Conservation (phyloP, 1,140 invertebrate species). For the Lamellibrachia luymesi region DNA sequence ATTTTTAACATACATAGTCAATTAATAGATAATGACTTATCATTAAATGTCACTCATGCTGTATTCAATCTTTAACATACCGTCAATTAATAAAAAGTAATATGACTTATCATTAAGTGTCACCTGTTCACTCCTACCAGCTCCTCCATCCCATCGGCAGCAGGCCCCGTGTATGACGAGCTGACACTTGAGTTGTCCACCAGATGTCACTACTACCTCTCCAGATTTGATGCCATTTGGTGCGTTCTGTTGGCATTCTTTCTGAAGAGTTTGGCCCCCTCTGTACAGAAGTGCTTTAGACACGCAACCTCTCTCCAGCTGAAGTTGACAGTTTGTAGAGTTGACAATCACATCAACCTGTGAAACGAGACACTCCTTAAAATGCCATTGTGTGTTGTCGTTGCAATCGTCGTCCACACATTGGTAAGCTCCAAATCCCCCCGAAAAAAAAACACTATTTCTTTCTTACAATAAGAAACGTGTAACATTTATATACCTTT, state of each 20-base stretch:
- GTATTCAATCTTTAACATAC: background rate
- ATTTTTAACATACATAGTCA: background rate
- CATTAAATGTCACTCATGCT: background rate
- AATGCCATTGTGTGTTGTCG: too few relatives aligned
- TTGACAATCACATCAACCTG: slow-evolving; percentile 18
- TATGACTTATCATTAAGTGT: too few relatives aligned
- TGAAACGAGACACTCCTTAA: background rate
- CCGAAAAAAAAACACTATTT: too few relatives aligned
- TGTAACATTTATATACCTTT: too few relatives aligned
- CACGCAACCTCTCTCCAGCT: background rate
- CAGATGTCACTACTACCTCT: slow-evolving; percentile 7
- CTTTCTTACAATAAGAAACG: too few relatives aligned
- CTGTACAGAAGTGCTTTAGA: background rate
- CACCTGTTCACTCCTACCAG: slow-evolving; percentile 12
- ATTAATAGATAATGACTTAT: too few relatives aligned
- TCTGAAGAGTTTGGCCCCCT: background rate
- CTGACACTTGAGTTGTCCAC: background rate
- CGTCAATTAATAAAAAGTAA: too few relatives aligned
- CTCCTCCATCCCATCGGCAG: slow-evolving; percentile 6
- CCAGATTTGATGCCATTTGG: slow-evolving; percentile 17
- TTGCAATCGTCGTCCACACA: too few relatives aligned
- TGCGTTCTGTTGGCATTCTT: background rate
- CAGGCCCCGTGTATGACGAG: slow-evolving; percentile 11
- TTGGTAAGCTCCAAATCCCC: too few relatives aligned
- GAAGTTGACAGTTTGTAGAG: background rate